Base-by-base conservation (phyloP, 2,888 invertebrate genomes). In the Ommatoiulus sabulosus region DNA sequence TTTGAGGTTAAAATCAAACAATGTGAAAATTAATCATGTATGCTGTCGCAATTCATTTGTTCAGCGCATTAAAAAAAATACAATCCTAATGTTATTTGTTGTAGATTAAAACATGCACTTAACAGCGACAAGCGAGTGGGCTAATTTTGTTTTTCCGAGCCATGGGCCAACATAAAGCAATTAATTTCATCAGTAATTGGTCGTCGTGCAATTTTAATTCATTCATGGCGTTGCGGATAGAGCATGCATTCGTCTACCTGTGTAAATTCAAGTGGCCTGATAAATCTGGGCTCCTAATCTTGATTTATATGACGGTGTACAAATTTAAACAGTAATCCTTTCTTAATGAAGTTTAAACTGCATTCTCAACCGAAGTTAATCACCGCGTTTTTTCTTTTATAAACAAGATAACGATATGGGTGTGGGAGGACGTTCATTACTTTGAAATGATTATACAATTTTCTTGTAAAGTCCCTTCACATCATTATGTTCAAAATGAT, bases 381-480 rank as follows among this genome's bases (percentile, higher is more conserved):
- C 80, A 80, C 80, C 80, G 80, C 8, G 35, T 80, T 80, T 46
- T 80, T 80, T 80, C 80, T 80, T 80, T 35, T 80, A 80, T 35
- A 80, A 80, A 80, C 80, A 80, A 80, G 80, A 80, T 80, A 80
- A 80, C 80, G 80, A 80, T 80, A 80, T 80, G 80, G 80, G 80
- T 10, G 80, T 35, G 80, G 80, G 80, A 80, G 80, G 12, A 35
- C 80, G 35, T 80, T 80, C 80, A 80, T 80, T 80, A 80, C 80
- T 80, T 35, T 12, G 80, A 80, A 80, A 80, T 80, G 80, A 80
- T 80, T 80, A 80, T 80, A 80, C 80, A 80, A 80, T 80, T 80
- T 80, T 80, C 80, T 80, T 80, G 35, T 80, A 80, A 80, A 80
- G 80, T 80, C 80, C 80, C 80, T 35, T 35, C 80, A 80, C 80